These are phyloP conservation scores for Trachelus iudaicus DNA, from an alignment of 2,888 invertebrate species.

Conservation along the genomic window DNA sequence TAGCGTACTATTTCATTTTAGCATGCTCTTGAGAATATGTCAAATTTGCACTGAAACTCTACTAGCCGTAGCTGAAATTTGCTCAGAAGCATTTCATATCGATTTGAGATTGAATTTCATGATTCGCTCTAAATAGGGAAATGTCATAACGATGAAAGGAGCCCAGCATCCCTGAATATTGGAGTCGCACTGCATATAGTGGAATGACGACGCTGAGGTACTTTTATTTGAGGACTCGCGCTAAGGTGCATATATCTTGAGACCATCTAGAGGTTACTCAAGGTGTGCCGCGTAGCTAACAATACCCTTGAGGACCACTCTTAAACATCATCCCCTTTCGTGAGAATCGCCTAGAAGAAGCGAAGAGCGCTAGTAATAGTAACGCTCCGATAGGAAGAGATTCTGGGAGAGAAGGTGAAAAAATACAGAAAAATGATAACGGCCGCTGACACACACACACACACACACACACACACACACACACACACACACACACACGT, in stretches of 20 bases:
- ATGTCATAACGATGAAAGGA: neutral
- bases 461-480: too few species aligned
- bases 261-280: neutral
- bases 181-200: neutral
- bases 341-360: neutral
- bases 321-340: constrained; percentile 20
- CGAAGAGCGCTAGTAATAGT: constrained; percentile 4
- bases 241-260: constrained; percentile 1
- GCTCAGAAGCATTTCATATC: neutral
- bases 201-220: neutral
- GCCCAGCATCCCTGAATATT: neutral
- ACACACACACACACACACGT: neutral
- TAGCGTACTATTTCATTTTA: constrained; percentile 3
- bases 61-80: constrained; percentile 1
- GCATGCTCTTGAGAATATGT: neutral
- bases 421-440: neutral
- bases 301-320: constrained; percentile 18
- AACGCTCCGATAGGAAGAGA: constrained; percentile 18
- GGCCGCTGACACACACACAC: neutral
- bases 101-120: neutral
- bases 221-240: neutral
- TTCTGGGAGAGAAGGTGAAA: neutral
- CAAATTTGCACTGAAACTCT: constrained; percentile 5
- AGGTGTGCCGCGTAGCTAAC: constrained; percentile 20
- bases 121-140: neutral